Conservation (phyloP, 2,113 vertebrate species). For the Corydoras maculifer region DNA sequence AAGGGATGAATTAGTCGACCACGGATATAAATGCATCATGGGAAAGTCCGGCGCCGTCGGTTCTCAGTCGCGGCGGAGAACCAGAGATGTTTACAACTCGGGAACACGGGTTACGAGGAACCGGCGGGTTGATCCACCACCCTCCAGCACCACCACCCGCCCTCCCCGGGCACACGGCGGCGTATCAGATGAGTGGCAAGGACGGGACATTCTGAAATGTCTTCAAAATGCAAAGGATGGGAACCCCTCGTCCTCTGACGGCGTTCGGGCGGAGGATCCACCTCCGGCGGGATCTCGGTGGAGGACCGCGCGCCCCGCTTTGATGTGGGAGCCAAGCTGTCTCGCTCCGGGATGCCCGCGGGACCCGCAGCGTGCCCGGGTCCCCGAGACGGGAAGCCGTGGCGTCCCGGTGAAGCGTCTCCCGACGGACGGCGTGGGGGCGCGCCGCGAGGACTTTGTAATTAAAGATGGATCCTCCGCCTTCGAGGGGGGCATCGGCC, state of each 20-base stretch:
- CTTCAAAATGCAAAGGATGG: no score
- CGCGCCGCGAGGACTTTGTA: not conserved
- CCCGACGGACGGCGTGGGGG: constrained; percentile 19
- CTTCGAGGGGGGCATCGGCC: no score
- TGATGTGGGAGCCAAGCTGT: constrained; percentile 36
- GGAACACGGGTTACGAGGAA: not conserved
- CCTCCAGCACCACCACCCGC: no score
- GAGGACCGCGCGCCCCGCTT: constrained; percentile 20
- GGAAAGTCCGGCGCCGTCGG: constrained; percentile 23
- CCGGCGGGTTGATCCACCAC: no score
- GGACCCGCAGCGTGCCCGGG: constrained; percentile 4
- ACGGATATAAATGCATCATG: constrained; percentile 37
- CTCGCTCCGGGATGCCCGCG: constrained; percentile 13
- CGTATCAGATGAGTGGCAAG: no score
- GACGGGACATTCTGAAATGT: no score
- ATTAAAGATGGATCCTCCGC: not conserved
- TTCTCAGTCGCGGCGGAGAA: constrained; percentile 27
- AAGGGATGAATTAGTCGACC: constrained; percentile 19
- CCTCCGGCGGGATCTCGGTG: no score
- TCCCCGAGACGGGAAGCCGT: constrained; percentile 27
- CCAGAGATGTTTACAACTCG: constrained; percentile 16
- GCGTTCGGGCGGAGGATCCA: no score
- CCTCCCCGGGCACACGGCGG: no score
- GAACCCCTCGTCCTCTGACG: no score
- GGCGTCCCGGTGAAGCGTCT: constrained; percentile 32